A percentile compares a stretch with the other conserved stretches of the same genome.
These are phyloP conservation scores for Anarrhichthys ocellatus DNA, from an alignment of 2,113 vertebrate genomes.

Conservation along the genomic window DNA sequence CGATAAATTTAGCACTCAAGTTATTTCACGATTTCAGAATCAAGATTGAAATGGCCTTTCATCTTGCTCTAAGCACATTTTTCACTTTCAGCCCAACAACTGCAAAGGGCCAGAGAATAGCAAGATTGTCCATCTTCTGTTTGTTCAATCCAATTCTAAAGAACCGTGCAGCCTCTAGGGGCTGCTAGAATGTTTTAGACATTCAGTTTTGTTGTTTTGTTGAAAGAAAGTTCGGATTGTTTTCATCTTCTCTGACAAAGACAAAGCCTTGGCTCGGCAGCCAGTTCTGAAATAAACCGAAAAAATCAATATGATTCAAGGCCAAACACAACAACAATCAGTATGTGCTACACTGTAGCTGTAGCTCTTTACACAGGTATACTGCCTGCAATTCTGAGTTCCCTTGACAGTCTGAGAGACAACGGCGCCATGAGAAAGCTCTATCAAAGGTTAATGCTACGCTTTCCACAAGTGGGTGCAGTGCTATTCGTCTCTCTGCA, in stretches of 20 bases:
- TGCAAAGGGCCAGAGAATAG: not conserved
- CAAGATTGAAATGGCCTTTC: not conserved
- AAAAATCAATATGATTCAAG: constrained; percentile 63
- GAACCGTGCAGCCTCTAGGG: not conserved
- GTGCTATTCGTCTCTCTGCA: not conserved
- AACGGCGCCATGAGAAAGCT: not conserved
- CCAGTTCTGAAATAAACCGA: constrained; percentile 29
- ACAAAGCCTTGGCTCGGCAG: constrained; percentile 38
- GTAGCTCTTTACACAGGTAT: constrained; percentile 14
- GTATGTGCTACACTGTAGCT: constrained; percentile 11
- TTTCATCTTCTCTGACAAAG: constrained; percentile 43
- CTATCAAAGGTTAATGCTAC: constrained; percentile 12
- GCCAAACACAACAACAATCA: constrained; percentile 43
- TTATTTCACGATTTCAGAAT: not conserved
- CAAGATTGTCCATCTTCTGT: not conserved
- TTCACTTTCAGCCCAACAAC: not conserved
- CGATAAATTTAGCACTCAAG: not conserved
- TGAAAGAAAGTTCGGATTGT: constrained; percentile 15
- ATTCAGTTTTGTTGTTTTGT: constrained; percentile 17
- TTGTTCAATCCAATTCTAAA: not conserved
- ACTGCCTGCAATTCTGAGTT: constrained; percentile 13
- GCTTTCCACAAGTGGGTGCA: not conserved
- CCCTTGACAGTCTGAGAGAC: constrained; percentile 11
- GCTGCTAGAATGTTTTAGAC: not conserved
- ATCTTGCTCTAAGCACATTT: not conserved